phyloP scores from a whole-genome alignment of 2,113 vertebrate species.

The Benitochromis conjunctus region DNA sequence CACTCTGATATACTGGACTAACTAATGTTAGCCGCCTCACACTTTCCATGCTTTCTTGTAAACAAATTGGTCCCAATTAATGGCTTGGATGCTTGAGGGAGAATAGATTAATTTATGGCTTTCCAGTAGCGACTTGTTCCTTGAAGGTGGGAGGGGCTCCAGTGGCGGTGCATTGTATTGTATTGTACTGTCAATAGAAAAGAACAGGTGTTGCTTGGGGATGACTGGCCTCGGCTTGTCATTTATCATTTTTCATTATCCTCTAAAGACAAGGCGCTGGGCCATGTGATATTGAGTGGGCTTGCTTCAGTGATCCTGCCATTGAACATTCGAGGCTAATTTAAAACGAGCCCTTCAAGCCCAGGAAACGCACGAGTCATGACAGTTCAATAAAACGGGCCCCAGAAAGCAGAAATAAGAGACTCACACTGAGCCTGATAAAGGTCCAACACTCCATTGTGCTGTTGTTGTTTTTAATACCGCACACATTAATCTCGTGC shows the following conservation, averaged over 20 bases:
- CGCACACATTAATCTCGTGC: background rate
- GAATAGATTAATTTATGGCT: background rate
- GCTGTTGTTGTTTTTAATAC: background rate
- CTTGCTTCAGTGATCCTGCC: slow-evolving; percentile 52
- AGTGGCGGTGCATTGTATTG: background rate
- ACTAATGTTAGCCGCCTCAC: background rate
- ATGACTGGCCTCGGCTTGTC: background rate
- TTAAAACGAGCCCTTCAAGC: slow-evolving; percentile 64
- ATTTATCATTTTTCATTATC: slow-evolving; percentile 61
- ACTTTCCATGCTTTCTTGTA: background rate
- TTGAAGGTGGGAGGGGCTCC: background rate
- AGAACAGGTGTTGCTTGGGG: slow-evolving; percentile 22
- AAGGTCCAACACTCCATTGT: background rate
- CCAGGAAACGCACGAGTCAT: slow-evolving; percentile 55
- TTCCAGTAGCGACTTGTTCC: background rate
- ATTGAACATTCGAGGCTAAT: slow-evolving; percentile 64
- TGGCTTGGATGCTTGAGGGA: background rate
- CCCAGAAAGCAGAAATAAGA: slow-evolving; percentile 8
- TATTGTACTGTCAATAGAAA: background rate
- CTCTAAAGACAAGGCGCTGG: slow-evolving; percentile 51
- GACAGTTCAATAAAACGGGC: slow-evolving; percentile 67
- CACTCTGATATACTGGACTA: background rate
- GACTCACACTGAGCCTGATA: background rate
- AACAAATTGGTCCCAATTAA: background rate
- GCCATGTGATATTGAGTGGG: slow-evolving; percentile 60